Percentiles rank a stretch among this genome's conserved stretches.
Conservation (phyloP, 2,888 invertebrate species). For the Molorchus minor region DNA sequence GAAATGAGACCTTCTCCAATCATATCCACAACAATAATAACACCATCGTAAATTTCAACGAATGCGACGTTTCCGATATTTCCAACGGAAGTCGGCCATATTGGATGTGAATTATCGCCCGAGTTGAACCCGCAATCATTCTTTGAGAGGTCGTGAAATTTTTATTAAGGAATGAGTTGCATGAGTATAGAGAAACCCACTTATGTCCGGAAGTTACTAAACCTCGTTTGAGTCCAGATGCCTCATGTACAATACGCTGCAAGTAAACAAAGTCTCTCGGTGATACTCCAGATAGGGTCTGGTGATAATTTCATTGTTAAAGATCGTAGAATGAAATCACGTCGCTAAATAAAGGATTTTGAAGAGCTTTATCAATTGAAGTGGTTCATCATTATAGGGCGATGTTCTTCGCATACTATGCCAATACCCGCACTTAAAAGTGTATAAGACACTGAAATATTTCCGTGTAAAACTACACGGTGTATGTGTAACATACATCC, state of each 20-base stretch:
- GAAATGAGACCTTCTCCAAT: conserved; percentile 34
- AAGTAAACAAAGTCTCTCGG: conserved; percentile 5
- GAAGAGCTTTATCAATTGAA: conserved; percentile 8
- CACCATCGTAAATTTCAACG: conserved; percentile 10
- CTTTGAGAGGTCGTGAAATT: conserved; percentile 50
- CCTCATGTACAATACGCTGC: conserved; percentile 17
- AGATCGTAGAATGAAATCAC: conserved; percentile 10
- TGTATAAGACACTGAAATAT: no score
- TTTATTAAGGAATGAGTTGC: conserved; percentile 53
- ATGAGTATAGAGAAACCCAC: conserved; percentile 40
- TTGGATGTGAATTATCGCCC: conserved; percentile 50
- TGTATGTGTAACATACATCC: background rate
- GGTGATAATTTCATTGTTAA: conserved; percentile 22
- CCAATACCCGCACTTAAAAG: background rate
- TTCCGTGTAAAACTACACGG: background rate
- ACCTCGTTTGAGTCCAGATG: background rate
- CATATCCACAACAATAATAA: conserved; percentile 25
- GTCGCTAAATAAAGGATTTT: conserved; percentile 7
- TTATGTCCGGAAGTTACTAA: conserved; percentile 21
- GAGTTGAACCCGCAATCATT: conserved; percentile 47
- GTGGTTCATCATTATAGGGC: background rate
- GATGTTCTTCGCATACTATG: background rate
- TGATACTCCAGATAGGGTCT: conserved; percentile 14
- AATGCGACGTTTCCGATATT: conserved; percentile 29
- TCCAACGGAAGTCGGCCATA: conserved; percentile 49